Evolutionary conservation across 2,888 invertebrate species (phyloP).

Genomic region (Piscicola geometra): DNA sequence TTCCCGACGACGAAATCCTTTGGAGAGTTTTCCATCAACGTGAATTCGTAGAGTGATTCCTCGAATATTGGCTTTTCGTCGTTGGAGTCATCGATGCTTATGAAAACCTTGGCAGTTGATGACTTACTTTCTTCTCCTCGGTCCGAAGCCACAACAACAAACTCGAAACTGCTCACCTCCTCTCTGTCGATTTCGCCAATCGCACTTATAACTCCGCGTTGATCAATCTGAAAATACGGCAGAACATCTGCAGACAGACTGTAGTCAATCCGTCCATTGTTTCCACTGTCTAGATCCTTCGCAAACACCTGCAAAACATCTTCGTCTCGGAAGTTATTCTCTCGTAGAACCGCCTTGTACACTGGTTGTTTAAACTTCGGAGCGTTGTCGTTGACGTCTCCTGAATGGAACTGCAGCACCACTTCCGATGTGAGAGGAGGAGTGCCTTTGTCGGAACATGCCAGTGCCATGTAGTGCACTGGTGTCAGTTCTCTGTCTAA

Average conservation of each 20-base stretch:
- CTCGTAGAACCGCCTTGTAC: conserved; percentile 37
- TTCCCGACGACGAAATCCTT: conserved; percentile 39
- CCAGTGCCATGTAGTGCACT: conserved; percentile 36
- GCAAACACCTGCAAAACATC: conserved; percentile 40
- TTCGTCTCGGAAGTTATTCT: conserved; percentile 42
- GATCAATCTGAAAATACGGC: conserved; percentile 76
- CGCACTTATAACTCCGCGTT: conserved; percentile 74
- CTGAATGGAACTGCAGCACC: conserved; percentile 35
- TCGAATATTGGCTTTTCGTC: conserved; percentile 42
- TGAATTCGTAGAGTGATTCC: conserved; percentile 36
- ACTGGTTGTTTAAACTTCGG: conserved; percentile 37
- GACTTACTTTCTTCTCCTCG: conserved; percentile 34
- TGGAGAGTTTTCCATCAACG: conserved; percentile 54
- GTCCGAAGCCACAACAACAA: conserved; percentile 58
- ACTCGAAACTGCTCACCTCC: conserved; percentile 72
- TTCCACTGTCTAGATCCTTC: conserved; percentile 39
- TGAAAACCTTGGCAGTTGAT: conserved; percentile 34
- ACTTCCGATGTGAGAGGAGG: conserved; percentile 27
- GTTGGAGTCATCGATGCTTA: conserved; percentile 41
- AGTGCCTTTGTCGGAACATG: conserved; percentile 39
- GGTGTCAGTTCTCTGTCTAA: conserved; percentile 37
- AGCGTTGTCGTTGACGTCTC: conserved; percentile 41
- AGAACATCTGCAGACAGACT: conserved; percentile 60
- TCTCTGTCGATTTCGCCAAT: conserved; percentile 83
- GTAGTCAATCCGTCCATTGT: conserved; percentile 40